Base-by-base conservation (phyloP, 2,113 vertebrate species). In the Panthera leo region DNA sequence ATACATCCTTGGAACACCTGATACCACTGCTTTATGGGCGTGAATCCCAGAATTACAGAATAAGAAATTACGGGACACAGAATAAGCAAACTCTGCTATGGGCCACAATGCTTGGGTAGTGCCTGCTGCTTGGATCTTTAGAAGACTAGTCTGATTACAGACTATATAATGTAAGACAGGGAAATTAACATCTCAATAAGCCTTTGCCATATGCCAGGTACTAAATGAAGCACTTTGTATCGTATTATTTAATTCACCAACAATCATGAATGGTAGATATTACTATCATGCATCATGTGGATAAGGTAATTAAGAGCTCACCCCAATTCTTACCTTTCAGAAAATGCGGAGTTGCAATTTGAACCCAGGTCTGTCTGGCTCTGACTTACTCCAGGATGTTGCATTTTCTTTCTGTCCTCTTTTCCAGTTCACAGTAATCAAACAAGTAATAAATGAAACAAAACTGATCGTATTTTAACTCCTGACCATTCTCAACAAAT, bases 401-500 rank as follows among this genome's bases (percentile, higher is more conserved):
- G 7, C 8, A 15, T 53, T 75, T 93, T 91, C 58, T n/a, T 93
- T 75, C n/a, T 7, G 21, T 39, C 68, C 11, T 76, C 29, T 63
- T 58, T 53, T 73, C 9, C 21, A 21, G 42, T 51, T 87, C n/a
- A 23, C n/a, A 29, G n/a, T 9, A 68, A 68, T 15, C 55, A 83
- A 82, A 87, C 34, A 70, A 63, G 80, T 73, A 45, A 48, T 67
- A 27, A 27, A n/a, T 15, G 9, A 82, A 86, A 55, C 55, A 82
- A 82, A 13, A 34, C 48, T 29, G 36, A 68, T 25, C 18, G 3
- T 34, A 29, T 29, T 63, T 89, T 39, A 88, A 71, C 78, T 18
- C n/a, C 48, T 53, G 84, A 68, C 36, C 19, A 96, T 76, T 97
- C 96, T 29, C 71, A 97, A 91, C 89, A 94, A 92, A 73, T 63